Conservation (phyloP, 1,140 invertebrate genomes). For the Ips typographus region DNA sequence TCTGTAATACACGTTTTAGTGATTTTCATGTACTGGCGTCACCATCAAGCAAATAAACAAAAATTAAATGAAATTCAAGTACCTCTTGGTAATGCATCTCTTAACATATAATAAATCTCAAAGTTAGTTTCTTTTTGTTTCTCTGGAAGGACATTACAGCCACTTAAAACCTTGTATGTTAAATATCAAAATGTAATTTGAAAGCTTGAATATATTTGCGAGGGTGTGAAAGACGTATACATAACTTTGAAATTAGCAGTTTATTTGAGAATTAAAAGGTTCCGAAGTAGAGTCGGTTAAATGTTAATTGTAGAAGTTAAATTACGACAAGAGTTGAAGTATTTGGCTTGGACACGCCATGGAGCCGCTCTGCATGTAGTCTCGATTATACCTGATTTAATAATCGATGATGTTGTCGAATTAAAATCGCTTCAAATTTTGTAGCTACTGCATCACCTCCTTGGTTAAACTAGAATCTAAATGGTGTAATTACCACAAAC, state of each 20-base stretch:
- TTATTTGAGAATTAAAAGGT: constrained; percentile 8
- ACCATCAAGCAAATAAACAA: not conserved
- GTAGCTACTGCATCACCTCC: constrained; percentile 10
- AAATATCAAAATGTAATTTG: too few relatives aligned
- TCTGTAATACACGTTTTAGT: too few relatives aligned
- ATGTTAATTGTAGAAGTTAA: constrained; percentile 19
- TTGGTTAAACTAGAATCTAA: too few relatives aligned
- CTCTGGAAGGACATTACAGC: constrained; percentile 13
- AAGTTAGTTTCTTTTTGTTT: constrained; percentile 12
- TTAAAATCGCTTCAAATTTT: constrained; percentile 29
- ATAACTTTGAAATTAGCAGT: constrained; percentile 4
- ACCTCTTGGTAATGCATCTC: constrained; percentile 17
- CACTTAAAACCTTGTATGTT: constrained; percentile 11
- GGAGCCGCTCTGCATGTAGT: constrained; percentile 17
- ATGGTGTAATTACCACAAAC: too few relatives aligned
- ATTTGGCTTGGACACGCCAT: constrained; percentile 24
- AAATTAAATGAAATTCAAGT: constrained; percentile 18
- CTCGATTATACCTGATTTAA: constrained; percentile 25
- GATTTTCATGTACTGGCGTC: too few relatives aligned
- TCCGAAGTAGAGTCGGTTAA: not conserved
- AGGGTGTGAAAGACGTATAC: not conserved
- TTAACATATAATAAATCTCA: constrained; percentile 15
- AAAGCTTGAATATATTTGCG: too few relatives aligned
- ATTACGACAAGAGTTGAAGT: constrained; percentile 22
- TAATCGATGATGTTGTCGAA: constrained; percentile 26